phyloP scores from a whole-genome alignment of 2,797 vertebrate species.

The Periparus ater region DNA sequence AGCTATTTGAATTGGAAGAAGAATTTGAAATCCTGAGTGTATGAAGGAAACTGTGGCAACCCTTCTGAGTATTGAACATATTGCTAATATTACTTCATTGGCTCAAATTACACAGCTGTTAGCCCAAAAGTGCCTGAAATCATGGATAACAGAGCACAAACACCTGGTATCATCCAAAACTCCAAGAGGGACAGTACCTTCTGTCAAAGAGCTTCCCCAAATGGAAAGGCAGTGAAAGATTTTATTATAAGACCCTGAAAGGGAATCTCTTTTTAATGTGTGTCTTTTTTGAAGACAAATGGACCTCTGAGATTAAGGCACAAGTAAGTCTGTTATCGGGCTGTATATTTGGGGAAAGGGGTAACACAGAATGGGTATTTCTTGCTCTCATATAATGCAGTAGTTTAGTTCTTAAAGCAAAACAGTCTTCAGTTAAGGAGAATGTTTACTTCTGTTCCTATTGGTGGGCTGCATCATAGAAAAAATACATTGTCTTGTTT shows the following conservation, averaged over 20 bases:
- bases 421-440: conserved; percentile 26
- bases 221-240: conserved; percentile 3
- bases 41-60: conserved; percentile 66
- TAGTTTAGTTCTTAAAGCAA: conserved; percentile 54
- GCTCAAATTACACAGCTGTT: conserved; percentile 70
- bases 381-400: conserved; percentile 53
- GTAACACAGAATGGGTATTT: conserved; percentile 10
- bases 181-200: conserved; percentile 35
- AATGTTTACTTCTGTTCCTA: conserved; percentile 56
- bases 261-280: not conserved
- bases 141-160: conserved; percentile 67
- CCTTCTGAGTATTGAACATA: conserved; percentile 47
- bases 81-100: conserved; percentile 51
- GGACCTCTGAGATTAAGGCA: conserved; percentile 25
- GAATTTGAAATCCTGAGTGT: conserved; percentile 89
- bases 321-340: not conserved
- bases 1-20: conserved; percentile 86
- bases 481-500: conserved; percentile 66
- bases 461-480: conserved; percentile 50
- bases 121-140: conserved; percentile 82
- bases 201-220: conserved; percentile 1
- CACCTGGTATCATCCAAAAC: conserved; percentile 49
- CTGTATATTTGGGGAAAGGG: conserved; percentile 28
- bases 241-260: not conserved
- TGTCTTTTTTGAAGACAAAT: conserved; percentile 15